Percentiles rank a stretch among this genome's conserved stretches.
phyloP scores from a whole-genome alignment of 2,113 vertebrate genomes.

The Tenebrosternarchus preto region DNA sequence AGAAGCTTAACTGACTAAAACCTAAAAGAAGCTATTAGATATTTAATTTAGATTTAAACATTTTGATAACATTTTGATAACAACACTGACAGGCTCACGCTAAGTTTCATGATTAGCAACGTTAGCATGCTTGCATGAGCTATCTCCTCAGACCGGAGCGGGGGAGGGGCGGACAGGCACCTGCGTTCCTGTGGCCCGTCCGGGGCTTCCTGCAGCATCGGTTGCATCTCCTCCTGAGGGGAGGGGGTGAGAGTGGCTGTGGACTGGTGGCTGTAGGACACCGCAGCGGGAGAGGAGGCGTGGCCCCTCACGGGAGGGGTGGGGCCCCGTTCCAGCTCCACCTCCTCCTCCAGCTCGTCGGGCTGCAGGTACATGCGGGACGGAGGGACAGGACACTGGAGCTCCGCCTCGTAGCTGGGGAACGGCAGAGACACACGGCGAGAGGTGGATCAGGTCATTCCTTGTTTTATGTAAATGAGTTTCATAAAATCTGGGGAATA shows the following conservation, averaged over 20 bases:
- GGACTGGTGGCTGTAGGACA: slow-evolving; percentile 98
- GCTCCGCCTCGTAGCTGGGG: slow-evolving; percentile 88
- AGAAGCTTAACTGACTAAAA: no score
- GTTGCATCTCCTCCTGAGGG: slow-evolving; percentile 94
- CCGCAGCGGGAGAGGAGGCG: slow-evolving; percentile 93
- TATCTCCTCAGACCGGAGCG: no score
- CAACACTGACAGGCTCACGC: no score
- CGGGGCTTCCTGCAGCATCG: slow-evolving; percentile 89
- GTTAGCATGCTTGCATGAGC: no score
- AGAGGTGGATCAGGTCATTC: neutral
- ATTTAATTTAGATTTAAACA: no score
- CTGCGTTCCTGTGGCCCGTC: slow-evolving; percentile 87
- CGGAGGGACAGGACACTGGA: slow-evolving; percentile 88
- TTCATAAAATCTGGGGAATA: slow-evolving; percentile 3
- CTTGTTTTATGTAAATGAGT: neutral
- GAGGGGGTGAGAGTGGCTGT: slow-evolving; percentile 97
- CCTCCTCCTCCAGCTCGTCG: slow-evolving; percentile 87
- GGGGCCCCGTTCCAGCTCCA: slow-evolving; percentile 90
- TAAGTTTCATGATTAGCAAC: no score
- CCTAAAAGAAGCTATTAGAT: no score
- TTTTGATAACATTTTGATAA: no score
- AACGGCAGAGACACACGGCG: slow-evolving; percentile 14
- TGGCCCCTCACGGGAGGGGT: slow-evolving; percentile 93
- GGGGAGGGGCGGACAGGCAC: slow-evolving; percentile 62
- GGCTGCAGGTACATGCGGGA: slow-evolving; percentile 97